Evolutionary conservation across 23 tunicate genomes (phyloP), one percentile per base, ranked within the genome.

Genomic region (Halocynthia aurantium): DNA sequence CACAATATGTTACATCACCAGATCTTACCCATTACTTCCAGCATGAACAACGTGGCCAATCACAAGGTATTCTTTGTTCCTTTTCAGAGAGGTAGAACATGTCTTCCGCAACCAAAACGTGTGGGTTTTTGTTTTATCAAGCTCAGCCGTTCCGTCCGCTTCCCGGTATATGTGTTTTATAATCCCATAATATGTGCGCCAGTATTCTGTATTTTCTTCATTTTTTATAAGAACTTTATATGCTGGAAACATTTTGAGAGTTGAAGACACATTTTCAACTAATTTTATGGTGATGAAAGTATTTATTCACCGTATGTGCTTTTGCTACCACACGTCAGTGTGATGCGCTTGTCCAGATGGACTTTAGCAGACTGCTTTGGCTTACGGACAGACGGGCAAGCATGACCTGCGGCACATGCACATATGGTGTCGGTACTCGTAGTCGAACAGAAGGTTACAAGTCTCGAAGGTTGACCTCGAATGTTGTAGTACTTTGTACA

Each of bases 51-150:
- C 60, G 51, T 62, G 54, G 13, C 91, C 91, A 52, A 68, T 19
- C 52, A 86, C 44, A 21, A 75, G 65, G 68, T 86, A 81, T 15
- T 86, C 91, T 12, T 81, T 81, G 62, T 84, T 84, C 12, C 66
- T 11, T 13, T 7, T 8, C 6, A 81, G 53, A 21, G 55, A 70
- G 31, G 18, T 31, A 6, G 20, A 60, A 69, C 91, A 86, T 7
- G 53, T 50, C 11, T 19, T 57, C 57, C 62, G 69, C 60, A 75
- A 53, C 91, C 91, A 86, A 62, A 86, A 86, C 12, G 81, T 76
- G 7, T 76, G 80, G 31, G 20, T 76, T 12, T 67, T 56, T 10
- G 55, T 51, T 7, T 19, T 57, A 5, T 20, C 53, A 8, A 86
- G 57, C 18, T 52, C 67, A 49, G 22, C 70, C 2, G 64, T 22